Evolutionary conservation across 2,888 invertebrate species (phyloP).

Genomic region (Parnassius glacialis): DNA sequence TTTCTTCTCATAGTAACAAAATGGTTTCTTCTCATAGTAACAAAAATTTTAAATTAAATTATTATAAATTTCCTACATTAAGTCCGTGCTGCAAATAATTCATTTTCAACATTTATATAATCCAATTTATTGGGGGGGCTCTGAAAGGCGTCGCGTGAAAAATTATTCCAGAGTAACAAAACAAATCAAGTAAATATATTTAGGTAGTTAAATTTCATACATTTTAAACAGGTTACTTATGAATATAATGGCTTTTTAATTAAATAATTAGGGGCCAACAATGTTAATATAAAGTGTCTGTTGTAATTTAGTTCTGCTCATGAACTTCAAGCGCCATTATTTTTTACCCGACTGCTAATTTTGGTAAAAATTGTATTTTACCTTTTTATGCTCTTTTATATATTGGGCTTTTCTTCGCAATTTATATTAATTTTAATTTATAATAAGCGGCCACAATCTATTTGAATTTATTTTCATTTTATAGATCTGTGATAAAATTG

Average conservation of each 20-base stretch:
- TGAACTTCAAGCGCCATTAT: no score
- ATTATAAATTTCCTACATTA: no score
- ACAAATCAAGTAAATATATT: slow-evolving; percentile 58
- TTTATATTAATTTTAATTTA: slow-evolving; percentile 6
- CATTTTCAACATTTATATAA: no score
- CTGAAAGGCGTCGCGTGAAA: slow-evolving; percentile 65
- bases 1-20: no score
- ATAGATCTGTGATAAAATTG: slow-evolving; percentile 26
- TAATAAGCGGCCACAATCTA: not conserved
- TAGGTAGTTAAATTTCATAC: slow-evolving; percentile 78
- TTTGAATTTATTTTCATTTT: slow-evolving; percentile 5
- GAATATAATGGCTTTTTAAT: slow-evolving; percentile 76
- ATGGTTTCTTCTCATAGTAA: no score
- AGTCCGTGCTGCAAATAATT: no score
- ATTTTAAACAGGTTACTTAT: slow-evolving; percentile 75
- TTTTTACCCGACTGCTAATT: no score
- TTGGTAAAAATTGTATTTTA: no score
- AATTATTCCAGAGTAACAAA: slow-evolving; percentile 58
- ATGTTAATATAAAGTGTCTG: slow-evolving; percentile 57
- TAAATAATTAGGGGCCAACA: slow-evolving; percentile 77
- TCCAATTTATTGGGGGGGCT: slow-evolving; percentile 35
- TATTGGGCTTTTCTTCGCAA: not conserved
- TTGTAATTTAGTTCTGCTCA: slow-evolving; percentile 32
- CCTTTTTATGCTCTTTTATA: no score
- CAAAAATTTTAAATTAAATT: no score